Conservation (phyloP, 2,113 vertebrate genomes). For the Rallus limicola region DNA sequence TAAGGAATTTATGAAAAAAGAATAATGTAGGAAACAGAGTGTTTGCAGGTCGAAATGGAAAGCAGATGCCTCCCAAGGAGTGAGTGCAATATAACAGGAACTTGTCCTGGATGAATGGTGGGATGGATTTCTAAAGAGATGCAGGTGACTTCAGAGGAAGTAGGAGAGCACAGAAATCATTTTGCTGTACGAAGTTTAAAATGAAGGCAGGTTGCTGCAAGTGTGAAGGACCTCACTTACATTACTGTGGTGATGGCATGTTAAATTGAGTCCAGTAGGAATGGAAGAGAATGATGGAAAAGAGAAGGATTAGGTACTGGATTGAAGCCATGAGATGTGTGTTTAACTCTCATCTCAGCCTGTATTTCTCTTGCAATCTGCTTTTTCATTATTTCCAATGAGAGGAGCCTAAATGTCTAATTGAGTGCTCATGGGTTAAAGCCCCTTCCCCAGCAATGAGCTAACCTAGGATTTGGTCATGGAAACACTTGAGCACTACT, state of each 20-base stretch:
- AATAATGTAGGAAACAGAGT: slow-evolving; percentile 22
- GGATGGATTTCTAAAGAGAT: background rate
- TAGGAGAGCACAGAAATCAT: background rate
- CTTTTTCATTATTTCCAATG: background rate
- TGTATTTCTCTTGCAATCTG: background rate
- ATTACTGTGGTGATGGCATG: background rate
- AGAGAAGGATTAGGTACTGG: background rate
- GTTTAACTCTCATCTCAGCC: background rate
- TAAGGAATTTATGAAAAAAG: slow-evolving; percentile 40
- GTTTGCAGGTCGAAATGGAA: slow-evolving; percentile 44
- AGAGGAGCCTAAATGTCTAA: background rate
- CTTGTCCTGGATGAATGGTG: background rate
- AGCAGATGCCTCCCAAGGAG: slow-evolving; percentile 57
- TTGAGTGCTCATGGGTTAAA: background rate
- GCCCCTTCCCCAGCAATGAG: background rate
- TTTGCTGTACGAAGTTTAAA: background rate
- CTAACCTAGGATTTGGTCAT: background rate
- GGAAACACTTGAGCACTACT: background rate
- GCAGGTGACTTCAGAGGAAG: background rate
- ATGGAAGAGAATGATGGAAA: background rate
- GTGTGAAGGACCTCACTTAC: background rate
- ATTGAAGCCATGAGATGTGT: background rate
- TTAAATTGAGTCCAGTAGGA: background rate
- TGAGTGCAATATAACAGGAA: background rate
- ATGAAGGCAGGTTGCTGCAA: background rate